Percentiles rank a stretch among this genome's conserved stretches.
Conservation (phyloP, 2,113 vertebrate genomes). For the Lipotes vexillifer region DNA sequence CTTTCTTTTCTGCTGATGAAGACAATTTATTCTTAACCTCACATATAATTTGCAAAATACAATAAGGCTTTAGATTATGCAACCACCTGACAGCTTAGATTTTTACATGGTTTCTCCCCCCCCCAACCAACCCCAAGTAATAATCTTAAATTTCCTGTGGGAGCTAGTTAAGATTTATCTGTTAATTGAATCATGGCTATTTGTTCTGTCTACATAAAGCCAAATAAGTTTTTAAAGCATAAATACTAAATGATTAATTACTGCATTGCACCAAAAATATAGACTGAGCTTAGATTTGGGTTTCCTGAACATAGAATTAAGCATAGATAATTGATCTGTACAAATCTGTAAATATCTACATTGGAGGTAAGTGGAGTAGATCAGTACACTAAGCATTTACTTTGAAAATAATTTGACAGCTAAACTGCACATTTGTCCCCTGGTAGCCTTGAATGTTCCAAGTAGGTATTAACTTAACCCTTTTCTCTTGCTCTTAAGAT, state of each 20-base stretch:
- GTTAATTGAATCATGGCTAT: background rate
- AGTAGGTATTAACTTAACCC: background rate
- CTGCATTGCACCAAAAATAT: background rate
- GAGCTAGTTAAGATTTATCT: background rate
- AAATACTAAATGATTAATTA: background rate
- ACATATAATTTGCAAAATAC: constrained; percentile 42
- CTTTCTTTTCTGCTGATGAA: constrained; percentile 56
- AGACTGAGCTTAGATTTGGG: background rate
- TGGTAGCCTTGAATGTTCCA: background rate
- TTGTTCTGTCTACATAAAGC: background rate
- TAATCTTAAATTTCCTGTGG: background rate
- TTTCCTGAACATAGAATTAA: background rate
- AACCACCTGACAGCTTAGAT: background rate
- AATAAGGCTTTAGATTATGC: constrained; percentile 28
- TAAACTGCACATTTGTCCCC: background rate
- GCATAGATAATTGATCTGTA: background rate
- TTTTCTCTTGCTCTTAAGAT: background rate
- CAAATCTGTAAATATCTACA: background rate
- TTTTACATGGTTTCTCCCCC: background rate
- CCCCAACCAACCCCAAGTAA: background rate
- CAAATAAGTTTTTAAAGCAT: background rate
- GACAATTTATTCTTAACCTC: constrained; percentile 41
- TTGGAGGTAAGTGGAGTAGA: background rate
- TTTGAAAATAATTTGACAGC: background rate
- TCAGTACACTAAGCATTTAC: background rate